Evolutionary conservation across 2,888 invertebrate genomes (phyloP).

Genomic region (Chrysopilus asiliformis): DNA sequence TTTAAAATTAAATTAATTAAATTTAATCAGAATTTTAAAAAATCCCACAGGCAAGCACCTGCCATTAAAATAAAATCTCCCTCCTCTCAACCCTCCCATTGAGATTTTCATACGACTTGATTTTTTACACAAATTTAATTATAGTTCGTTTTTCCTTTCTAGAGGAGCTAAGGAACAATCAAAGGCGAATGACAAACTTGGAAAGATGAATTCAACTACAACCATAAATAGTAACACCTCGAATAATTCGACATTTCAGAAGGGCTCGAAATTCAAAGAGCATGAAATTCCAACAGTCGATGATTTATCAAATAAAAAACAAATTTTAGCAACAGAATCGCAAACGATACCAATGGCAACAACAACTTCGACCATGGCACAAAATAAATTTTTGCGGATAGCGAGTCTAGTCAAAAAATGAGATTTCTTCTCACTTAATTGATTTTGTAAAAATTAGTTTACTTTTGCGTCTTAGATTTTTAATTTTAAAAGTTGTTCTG

Average conservation of each 20-base stretch:
- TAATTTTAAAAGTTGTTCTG: too few species aligned
- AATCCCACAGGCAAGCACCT: too few species aligned
- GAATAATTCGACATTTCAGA: slow-evolving; percentile 1
- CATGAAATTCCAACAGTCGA: slow-evolving; percentile 6
- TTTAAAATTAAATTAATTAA: too few species aligned
- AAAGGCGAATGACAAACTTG: slow-evolving; percentile 15
- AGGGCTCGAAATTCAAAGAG: neutral
- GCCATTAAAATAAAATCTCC: too few species aligned
- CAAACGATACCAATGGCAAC: slow-evolving; percentile 5
- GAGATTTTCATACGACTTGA: neutral
- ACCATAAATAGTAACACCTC: slow-evolving; percentile 3
- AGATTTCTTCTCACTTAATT: too few species aligned
- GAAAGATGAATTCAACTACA: neutral
- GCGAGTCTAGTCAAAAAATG: slow-evolving; percentile 18
- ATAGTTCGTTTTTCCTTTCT: slow-evolving; percentile 19
- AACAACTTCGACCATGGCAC: slow-evolving; percentile 9
- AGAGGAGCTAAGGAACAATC: slow-evolving; percentile 41
- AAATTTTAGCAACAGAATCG: slow-evolving; percentile 2
- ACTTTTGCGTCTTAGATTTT: too few species aligned
- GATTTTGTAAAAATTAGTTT: too few species aligned
- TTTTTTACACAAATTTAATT: neutral
- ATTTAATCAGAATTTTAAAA: too few species aligned
- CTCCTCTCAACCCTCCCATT: too few species aligned
- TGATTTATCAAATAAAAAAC: slow-evolving; percentile 5
- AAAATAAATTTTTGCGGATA: slow-evolving; percentile 17